These are phyloP conservation scores for Lasioglossum villosulum DNA, from an alignment of 2,888 invertebrate genomes.

Conservation along the genomic window DNA sequence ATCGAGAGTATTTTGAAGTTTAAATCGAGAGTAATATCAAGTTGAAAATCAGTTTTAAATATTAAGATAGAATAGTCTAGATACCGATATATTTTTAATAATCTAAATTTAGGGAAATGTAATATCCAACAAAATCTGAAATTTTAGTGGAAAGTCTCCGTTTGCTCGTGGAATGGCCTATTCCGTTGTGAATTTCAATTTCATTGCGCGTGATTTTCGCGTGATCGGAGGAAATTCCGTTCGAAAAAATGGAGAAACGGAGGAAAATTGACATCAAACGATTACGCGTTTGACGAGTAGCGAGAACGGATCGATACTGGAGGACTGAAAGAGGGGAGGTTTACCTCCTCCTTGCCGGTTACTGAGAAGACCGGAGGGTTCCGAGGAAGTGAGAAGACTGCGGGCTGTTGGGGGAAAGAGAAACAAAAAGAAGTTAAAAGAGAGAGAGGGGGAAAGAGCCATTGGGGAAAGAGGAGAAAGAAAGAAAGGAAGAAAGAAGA, in stretches of 20 bases:
- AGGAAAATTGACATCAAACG: slow-evolving; percentile 60
- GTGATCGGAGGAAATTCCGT: too few species aligned
- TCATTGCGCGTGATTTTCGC: too few species aligned
- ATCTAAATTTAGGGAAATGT: too few species aligned
- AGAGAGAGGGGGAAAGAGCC: background rate
- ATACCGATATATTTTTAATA: too few species aligned
- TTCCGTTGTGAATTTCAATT: too few species aligned
- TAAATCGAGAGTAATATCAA: too few species aligned
- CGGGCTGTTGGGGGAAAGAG: slow-evolving; percentile 18
- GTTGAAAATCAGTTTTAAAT: too few species aligned
- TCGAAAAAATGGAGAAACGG: background rate
- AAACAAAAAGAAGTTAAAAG: slow-evolving; percentile 21
- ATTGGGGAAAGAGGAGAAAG: background rate
- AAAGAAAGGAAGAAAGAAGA: slow-evolving; percentile 30
- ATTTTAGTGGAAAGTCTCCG: too few species aligned
- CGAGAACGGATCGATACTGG: slow-evolving; percentile 58
- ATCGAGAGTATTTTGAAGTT: too few species aligned
- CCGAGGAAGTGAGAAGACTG: slow-evolving; percentile 36
- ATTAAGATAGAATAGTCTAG: too few species aligned
- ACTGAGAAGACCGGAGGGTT: slow-evolving; percentile 8
- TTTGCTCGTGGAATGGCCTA: too few species aligned
- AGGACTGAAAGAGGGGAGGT: slow-evolving; percentile 57
- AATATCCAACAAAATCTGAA: too few species aligned
- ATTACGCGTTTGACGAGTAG: slow-evolving; percentile 62
- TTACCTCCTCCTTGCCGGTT: slow-evolving; percentile 38